Conservation (phyloP, 2,888 invertebrate species). For the Cheilosia vernalis region DNA sequence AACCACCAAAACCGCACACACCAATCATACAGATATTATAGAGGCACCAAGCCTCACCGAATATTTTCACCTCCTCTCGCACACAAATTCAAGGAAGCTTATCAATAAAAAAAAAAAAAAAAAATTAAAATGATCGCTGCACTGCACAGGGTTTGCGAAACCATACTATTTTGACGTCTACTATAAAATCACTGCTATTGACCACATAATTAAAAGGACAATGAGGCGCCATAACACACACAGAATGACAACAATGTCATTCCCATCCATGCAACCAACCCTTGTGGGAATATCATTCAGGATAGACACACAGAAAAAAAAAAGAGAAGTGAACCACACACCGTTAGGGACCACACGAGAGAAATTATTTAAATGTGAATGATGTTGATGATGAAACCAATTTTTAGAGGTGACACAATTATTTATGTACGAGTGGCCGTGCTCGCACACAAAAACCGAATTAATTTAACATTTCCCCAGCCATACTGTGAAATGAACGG, state of each 20-base stretch:
- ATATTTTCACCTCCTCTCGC: conserved; percentile 3
- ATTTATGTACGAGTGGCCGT: conserved; percentile 29
- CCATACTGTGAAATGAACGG: conserved; percentile 19
- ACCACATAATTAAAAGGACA: conserved; percentile 76
- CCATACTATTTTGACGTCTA: conserved; percentile 58
- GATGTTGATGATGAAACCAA: conserved; percentile 49
- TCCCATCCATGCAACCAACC: not conserved
- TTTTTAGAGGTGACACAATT: conserved; percentile 40
- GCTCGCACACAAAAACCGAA: conserved; percentile 22
- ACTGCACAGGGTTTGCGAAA: conserved; percentile 34
- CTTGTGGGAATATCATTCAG: conserved; percentile 38
- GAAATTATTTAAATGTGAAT: conserved; percentile 65
- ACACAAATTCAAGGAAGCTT: conserved; percentile 30
- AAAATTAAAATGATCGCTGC: conserved; percentile 34
- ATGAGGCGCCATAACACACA: conserved; percentile 62
- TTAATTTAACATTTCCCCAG: conserved; percentile 50
- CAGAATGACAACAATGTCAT: conserved; percentile 10
- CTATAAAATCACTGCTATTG: conserved; percentile 75
- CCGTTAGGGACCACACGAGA: conserved; percentile 34
- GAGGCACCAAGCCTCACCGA: conserved; percentile 27
- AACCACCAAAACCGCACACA: conserved; percentile 56
- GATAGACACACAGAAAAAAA: not conserved
- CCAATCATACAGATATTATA: conserved; percentile 8
- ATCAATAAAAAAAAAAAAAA: conserved; percentile 39
- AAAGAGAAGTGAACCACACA: conserved; percentile 23